Conservation (phyloP, 1,140 invertebrate species). For the Mesaphorura yosii region DNA sequence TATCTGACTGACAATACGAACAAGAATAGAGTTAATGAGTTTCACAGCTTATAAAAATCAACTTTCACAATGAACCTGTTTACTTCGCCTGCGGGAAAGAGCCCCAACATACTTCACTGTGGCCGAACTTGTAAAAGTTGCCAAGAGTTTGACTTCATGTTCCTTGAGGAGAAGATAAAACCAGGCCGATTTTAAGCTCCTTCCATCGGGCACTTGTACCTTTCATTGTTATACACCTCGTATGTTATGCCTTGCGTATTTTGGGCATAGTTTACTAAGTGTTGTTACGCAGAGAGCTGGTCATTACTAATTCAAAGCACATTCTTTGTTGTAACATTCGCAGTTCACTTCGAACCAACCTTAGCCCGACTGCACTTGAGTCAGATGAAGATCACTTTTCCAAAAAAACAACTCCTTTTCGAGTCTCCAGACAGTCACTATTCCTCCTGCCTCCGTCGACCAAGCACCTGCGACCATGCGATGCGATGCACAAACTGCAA, state of each 20-base stretch:
- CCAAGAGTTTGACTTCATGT: neutral
- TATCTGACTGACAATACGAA: too few relatives aligned
- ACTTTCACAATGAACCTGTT: too few relatives aligned
- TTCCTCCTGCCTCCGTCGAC: neutral
- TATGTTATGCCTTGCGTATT: neutral
- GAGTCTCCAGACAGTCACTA: neutral
- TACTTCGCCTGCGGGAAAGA: too few relatives aligned
- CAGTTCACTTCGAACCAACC: too few relatives aligned
- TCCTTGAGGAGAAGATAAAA: neutral
- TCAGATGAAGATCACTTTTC: conserved; percentile 23
- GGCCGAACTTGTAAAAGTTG: too few relatives aligned
- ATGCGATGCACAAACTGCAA: neutral
- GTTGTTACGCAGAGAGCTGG: neutral
- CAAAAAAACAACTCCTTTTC: neutral
- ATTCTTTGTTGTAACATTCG: conserved; percentile 11
- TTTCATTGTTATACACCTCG: neutral
- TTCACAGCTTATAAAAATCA: too few relatives aligned
- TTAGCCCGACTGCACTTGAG: too few relatives aligned
- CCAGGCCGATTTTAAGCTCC: conserved; percentile 15
- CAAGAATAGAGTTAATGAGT: too few relatives aligned
- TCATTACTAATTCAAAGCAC: conserved; percentile 25
- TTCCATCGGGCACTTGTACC: conserved; percentile 9
- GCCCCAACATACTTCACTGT: too few relatives aligned
- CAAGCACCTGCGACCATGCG: neutral
- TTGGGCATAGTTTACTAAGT: neutral